Conservation (phyloP, 2,113 vertebrate species). For the Candoia aspera region DNA sequence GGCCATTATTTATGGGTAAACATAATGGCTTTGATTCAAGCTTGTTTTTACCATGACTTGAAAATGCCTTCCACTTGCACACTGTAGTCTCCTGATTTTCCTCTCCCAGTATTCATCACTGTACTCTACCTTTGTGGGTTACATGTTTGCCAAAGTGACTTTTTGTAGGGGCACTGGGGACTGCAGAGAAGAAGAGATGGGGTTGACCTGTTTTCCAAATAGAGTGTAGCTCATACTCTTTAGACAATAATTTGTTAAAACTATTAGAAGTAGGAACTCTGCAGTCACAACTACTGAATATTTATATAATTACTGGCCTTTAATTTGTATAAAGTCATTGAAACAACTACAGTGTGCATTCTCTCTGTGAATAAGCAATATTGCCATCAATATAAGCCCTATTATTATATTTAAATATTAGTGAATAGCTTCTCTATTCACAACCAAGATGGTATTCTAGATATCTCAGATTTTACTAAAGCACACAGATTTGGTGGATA, state of each 20-base stretch:
- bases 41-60: background rate
- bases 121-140: background rate
- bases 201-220: background rate
- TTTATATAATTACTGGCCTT: background rate
- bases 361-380: background rate
- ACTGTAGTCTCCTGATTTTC: background rate
- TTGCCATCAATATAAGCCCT: background rate
- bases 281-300: background rate
- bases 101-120: background rate
- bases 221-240: background rate
- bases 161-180: background rate
- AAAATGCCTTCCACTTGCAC: background rate
- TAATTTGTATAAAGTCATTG: background rate
- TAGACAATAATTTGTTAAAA: background rate
- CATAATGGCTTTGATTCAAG: background rate
- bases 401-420: background rate
- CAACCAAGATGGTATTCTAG: conserved; percentile 11
- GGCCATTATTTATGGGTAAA: background rate
- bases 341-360: background rate
- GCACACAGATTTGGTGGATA: background rate
- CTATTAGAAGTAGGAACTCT: background rate
- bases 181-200: background rate
- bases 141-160: background rate
- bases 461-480: conserved; percentile 2
- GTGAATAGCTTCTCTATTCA: background rate